phyloP scores from a whole-genome alignment of 2,113 vertebrate species.

The Oncorhynchus nerka region DNA sequence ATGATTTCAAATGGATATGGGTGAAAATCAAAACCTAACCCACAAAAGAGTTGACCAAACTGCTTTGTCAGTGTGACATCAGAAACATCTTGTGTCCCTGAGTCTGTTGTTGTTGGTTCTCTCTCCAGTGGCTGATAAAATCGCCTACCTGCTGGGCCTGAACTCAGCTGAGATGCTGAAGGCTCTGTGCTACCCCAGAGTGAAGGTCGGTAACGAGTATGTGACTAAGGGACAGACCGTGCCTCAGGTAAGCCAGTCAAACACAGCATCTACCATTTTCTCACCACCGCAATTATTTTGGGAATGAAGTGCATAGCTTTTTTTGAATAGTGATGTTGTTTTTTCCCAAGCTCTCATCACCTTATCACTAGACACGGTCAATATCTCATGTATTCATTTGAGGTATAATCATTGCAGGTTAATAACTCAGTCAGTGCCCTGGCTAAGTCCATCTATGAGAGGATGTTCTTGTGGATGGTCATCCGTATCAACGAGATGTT shows the following conservation, averaged over 20 bases:
- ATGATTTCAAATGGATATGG: too few species aligned
- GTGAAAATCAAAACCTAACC: too few species aligned
- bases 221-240: constrained; percentile 67
- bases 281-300: too few species aligned
- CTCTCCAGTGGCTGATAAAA: constrained; percentile 64
- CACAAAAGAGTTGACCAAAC: too few species aligned
- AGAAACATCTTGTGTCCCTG: too few species aligned
- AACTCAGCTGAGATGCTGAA: constrained; percentile 67
- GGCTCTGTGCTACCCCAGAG: constrained; percentile 64
- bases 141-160: constrained; percentile 60
- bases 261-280: too few species aligned
- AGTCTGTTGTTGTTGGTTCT: neutral
- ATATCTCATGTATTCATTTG: too few species aligned
- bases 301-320: too few species aligned
- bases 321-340: too few species aligned
- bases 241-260: constrained; percentile 50
- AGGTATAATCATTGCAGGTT: constrained; percentile 33
- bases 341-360: too few species aligned
- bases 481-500: constrained; percentile 28
- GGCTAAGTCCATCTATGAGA: constrained; percentile 73
- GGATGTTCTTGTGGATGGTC: constrained; percentile 80
- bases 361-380: too few species aligned
- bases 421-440: constrained; percentile 66
- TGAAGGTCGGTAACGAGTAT: constrained; percentile 67
- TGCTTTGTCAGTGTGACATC: too few species aligned